Percentiles rank a stretch among this genome's conserved stretches.
Conservation (phyloP, 2,888 invertebrate species). For the Danaus chrysippus region DNA sequence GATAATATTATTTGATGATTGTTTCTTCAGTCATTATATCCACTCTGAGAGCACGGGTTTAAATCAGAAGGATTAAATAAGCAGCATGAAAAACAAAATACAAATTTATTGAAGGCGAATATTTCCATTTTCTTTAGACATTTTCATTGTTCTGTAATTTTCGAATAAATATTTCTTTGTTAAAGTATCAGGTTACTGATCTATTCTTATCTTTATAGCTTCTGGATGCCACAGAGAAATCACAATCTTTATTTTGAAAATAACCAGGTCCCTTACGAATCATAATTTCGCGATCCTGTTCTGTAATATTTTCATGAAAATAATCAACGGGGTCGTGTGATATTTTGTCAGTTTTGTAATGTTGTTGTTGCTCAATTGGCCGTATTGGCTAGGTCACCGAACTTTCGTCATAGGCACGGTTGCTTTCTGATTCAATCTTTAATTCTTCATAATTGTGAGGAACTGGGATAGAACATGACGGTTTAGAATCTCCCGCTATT, state of each 20-base stretch:
- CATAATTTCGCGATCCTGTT: conserved; percentile 23
- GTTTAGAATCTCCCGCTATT: conserved; percentile 5
- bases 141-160: conserved; percentile 30
- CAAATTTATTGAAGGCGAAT: conserved; percentile 29
- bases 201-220: conserved; percentile 26
- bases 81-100: conserved; percentile 30
- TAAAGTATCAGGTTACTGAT: conserved; percentile 27
- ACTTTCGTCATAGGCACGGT: conserved; percentile 20
- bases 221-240: conserved; percentile 26
- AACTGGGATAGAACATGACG: conserved; percentile 10
- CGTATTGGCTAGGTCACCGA: conserved; percentile 13
- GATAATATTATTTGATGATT: no score
- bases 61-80: conserved; percentile 27
- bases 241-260: conserved; percentile 32
- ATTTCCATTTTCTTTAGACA: conserved; percentile 31
- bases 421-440: no score
- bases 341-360: conserved; percentile 22
- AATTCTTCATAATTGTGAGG: not conserved
- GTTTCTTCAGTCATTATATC: conserved; percentile 19
- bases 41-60: conserved; percentile 26
- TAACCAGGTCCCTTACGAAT: conserved; percentile 27
- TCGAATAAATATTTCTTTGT: conserved; percentile 25
- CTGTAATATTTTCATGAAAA: conserved; percentile 22
- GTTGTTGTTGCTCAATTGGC: conserved; percentile 20
- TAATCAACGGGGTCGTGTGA: conserved; percentile 21